Conservation (phyloP, 2,888 invertebrate genomes). For the Drosophila ustulata region DNA sequence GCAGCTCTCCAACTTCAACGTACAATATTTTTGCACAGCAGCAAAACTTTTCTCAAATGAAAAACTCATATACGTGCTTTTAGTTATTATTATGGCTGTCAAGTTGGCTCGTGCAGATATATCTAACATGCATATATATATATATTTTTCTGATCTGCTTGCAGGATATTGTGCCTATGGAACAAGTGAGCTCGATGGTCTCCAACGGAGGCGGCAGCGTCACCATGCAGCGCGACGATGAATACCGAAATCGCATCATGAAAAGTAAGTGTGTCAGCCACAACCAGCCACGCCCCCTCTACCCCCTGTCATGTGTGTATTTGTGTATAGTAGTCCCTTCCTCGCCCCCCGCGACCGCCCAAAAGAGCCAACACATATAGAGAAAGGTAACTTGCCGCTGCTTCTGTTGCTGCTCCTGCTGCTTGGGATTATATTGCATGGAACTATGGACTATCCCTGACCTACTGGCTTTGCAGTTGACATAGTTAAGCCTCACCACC, state of each 20-base stretch:
- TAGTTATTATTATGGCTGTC: constrained; percentile 18
- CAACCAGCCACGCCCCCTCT: background rate
- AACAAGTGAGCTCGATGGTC: constrained; percentile 84
- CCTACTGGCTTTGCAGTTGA: constrained; percentile 77
- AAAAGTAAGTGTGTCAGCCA: constrained; percentile 83
- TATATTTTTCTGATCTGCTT: constrained; percentile 39
- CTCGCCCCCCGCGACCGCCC: constrained; percentile 8
- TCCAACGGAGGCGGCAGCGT: constrained; percentile 84
- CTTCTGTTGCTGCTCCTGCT: constrained; percentile 30
- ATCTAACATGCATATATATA: background rate
- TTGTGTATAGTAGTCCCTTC: constrained; percentile 17
- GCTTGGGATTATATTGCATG: constrained; percentile 48
- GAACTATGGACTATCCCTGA: constrained; percentile 66
- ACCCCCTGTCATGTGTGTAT: constrained; percentile 3
- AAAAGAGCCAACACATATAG: constrained; percentile 43
- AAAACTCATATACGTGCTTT: constrained; percentile 42
- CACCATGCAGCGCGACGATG: constrained; percentile 84
- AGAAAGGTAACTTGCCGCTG: constrained; percentile 65
- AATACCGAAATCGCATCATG: constrained; percentile 84
- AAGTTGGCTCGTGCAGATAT: background rate
- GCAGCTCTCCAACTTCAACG: background rate
- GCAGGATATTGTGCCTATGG: constrained; percentile 85
- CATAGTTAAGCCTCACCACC: constrained; percentile 54
- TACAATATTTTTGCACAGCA: constrained; percentile 6
- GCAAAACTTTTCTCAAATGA: constrained; percentile 46